phyloP scores from a whole-genome alignment of 1,140 invertebrate genomes.

The Sinella curviseta region DNA sequence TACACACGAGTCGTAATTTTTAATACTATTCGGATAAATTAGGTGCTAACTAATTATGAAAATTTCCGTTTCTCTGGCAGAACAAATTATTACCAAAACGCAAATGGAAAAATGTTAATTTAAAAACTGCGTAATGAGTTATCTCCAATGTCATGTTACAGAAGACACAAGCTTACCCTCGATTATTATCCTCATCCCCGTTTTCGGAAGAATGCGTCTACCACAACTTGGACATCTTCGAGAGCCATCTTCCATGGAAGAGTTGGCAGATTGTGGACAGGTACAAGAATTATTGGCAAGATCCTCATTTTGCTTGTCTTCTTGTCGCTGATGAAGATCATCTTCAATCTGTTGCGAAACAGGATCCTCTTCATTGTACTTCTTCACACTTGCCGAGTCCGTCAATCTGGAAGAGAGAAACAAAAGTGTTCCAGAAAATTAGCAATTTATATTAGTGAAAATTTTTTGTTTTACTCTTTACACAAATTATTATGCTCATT shows the following conservation, averaged over 20 bases:
- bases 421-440: too few species aligned
- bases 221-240: not conserved
- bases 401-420: not conserved
- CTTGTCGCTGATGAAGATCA: not conserved
- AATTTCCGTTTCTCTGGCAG: too few species aligned
- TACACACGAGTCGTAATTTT: too few species aligned
- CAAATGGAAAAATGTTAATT: too few species aligned
- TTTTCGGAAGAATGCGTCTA: not conserved
- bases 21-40: too few species aligned
- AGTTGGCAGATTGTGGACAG: not conserved
- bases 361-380: not conserved
- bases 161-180: not conserved
- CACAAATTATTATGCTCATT: too few species aligned
- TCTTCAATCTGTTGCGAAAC: not conserved
- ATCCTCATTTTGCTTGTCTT: not conserved
- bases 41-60: too few species aligned
- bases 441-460: too few species aligned
- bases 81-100: too few species aligned
- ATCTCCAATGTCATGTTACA: not conserved
- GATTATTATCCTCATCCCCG: constrained; percentile 9
- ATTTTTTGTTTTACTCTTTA: too few species aligned
- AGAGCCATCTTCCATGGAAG: not conserved
- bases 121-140: too few species aligned
- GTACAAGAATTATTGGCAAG: not conserved
- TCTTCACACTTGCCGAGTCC: not conserved